A percentile compares a stretch with the other conserved stretches of the same genome.
phyloP scores from a whole-genome alignment of 2,113 vertebrate species.

The Chaenocephalus aceratus region DNA sequence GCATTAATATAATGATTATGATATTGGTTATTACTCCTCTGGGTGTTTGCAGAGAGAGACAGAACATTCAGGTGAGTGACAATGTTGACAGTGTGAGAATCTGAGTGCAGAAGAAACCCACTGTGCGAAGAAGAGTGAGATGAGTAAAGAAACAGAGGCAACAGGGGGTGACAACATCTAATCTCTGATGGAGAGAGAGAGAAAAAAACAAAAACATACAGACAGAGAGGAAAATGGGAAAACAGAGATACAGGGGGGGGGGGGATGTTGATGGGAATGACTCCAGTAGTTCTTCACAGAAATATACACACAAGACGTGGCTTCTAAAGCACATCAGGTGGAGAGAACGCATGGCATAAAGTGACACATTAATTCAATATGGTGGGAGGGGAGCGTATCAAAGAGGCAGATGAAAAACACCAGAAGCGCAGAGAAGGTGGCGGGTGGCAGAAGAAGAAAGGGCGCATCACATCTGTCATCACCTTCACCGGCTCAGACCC shows the following conservation, averaged over 20 bases:
- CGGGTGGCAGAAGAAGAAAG: constrained; percentile 46
- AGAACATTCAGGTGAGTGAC: constrained; percentile 45
- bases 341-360: constrained; percentile 39
- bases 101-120: constrained; percentile 33
- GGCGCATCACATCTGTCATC: constrained; percentile 52
- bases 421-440: constrained; percentile 39
- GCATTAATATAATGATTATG: too few species aligned
- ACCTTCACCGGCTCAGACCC: constrained; percentile 60
- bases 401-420: constrained; percentile 68
- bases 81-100: constrained; percentile 59
- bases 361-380: constrained; percentile 71
- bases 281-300: constrained; percentile 44
- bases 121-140: constrained; percentile 40
- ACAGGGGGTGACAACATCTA: constrained; percentile 49
- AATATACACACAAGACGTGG: constrained; percentile 36
- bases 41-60: constrained; percentile 36
- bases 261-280: constrained; percentile 54
- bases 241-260: constrained; percentile 30
- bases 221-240: constrained; percentile 37
- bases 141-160: constrained; percentile 39
- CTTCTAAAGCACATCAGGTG: constrained; percentile 47
- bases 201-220: constrained; percentile 33
- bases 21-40: too few species aligned
- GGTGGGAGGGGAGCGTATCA: constrained; percentile 56
- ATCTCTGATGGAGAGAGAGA: constrained; percentile 52